These are phyloP conservation scores for Notothenia rossii DNA, from an alignment of 2,113 vertebrate species.

Conservation along the genomic window DNA sequence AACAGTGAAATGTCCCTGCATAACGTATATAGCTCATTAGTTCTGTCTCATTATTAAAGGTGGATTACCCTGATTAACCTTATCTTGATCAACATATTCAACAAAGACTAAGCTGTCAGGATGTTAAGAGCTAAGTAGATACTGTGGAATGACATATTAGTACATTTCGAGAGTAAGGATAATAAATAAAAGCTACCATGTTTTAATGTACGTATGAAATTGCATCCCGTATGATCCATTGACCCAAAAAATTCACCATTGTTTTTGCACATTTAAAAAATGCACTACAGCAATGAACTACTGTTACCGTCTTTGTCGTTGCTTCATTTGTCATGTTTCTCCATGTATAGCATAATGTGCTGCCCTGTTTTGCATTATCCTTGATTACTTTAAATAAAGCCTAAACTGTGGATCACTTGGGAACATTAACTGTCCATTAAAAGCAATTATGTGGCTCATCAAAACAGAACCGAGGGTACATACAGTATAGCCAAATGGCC, in stretches of 20 bases:
- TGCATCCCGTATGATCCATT: neutral
- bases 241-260: too few relatives aligned
- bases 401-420: neutral
- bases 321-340: too few relatives aligned
- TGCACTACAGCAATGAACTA: too few relatives aligned
- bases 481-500: neutral
- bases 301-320: too few relatives aligned
- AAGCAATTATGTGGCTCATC: neutral
- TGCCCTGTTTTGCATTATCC: too few relatives aligned
- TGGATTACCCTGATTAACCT: constrained; percentile 3
- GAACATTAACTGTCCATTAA: neutral
- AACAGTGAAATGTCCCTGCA: neutral
- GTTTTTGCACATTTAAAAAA: too few relatives aligned
- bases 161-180: neutral
- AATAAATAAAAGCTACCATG: neutral
- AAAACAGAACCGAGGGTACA: neutral
- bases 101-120: neutral
- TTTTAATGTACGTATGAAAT: neutral
- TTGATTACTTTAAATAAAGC: neutral
- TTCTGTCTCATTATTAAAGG: neutral
- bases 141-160: neutral
- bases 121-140: neutral
- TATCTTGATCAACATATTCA: neutral
- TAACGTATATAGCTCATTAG: constrained; percentile 3
- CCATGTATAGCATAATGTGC: too few relatives aligned